Evolutionary conservation across 2,888 invertebrate genomes (phyloP).

Genomic region (Phalera bucephala): DNA sequence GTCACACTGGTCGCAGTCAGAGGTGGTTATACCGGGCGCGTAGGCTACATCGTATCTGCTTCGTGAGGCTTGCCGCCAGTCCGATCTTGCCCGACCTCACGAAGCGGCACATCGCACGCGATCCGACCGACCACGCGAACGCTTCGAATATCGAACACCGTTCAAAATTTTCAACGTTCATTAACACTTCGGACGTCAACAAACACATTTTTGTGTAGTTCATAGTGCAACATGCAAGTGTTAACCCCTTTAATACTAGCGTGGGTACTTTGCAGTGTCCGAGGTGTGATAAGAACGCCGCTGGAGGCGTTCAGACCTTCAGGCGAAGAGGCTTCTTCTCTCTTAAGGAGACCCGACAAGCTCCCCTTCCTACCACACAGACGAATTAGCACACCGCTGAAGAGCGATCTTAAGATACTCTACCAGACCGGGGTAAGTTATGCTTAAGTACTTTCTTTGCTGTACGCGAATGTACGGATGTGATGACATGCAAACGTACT

Average conservation of each 20-base stretch:
- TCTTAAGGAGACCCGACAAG: conserved; percentile 75
- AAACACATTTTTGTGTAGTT: conserved; percentile 26
- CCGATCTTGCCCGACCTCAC: conserved; percentile 62
- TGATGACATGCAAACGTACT: background rate
- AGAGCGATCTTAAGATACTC: conserved; percentile 84
- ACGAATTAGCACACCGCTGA: conserved; percentile 75
- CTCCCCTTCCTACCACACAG: conserved; percentile 72
- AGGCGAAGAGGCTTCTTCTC: conserved; percentile 66
- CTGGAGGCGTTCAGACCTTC: conserved; percentile 81
- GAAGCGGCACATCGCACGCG: conserved; percentile 58
- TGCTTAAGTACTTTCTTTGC: conserved; percentile 2
- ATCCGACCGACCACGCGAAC: conserved; percentile 39
- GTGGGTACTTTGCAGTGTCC: conserved; percentile 61
- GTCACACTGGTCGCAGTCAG: conserved; percentile 42
- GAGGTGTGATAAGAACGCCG: conserved; percentile 77
- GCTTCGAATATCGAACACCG: conserved; percentile 35
- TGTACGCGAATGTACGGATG: background rate
- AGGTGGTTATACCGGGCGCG: conserved; percentile 79
- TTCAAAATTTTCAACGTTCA: conserved; percentile 30
- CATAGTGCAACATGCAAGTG: conserved; percentile 65
- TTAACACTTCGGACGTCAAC: conserved; percentile 26
- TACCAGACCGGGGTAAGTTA: conserved; percentile 89
- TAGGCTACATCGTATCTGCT: conserved; percentile 78
- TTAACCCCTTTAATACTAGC: conserved; percentile 63
- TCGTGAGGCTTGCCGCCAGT: conserved; percentile 69